phyloP scores from a whole-genome alignment of 2,888 invertebrate genomes.

The Axea sp. region DNA sequence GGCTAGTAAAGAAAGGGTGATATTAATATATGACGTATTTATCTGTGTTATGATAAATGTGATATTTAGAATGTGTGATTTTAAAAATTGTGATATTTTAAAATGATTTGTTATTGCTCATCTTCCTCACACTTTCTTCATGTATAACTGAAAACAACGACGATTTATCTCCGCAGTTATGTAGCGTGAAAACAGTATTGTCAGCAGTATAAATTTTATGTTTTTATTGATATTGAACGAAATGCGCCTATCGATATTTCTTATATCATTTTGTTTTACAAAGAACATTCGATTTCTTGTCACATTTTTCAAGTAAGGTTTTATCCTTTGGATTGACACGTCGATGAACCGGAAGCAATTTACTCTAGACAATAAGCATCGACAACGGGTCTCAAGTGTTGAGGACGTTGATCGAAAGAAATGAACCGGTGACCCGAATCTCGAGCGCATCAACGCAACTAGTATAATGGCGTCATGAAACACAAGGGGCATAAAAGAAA shows the following conservation, averaged over 20 bases:
- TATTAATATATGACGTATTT: too few species aligned
- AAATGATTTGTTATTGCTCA: too few species aligned
- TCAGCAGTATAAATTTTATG: slow-evolving; percentile 25
- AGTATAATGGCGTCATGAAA: slow-evolving; percentile 43
- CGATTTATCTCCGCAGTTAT: slow-evolving; percentile 15
- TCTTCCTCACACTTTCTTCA: too few species aligned
- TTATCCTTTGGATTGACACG: slow-evolving; percentile 49
- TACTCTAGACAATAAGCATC: slow-evolving; percentile 58
- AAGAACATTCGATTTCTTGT: slow-evolving; percentile 38
- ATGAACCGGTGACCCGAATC: slow-evolving; percentile 52
- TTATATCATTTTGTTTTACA: slow-evolving; percentile 34
- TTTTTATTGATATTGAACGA: slow-evolving; percentile 41
- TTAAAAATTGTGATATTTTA: too few species aligned
- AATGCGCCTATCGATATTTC: slow-evolving; percentile 36
- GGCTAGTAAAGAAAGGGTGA: too few species aligned
- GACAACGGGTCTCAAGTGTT: slow-evolving; percentile 52
- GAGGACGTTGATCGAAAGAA: slow-evolving; percentile 53
- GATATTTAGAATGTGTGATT: too few species aligned
- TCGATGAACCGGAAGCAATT: slow-evolving; percentile 58
- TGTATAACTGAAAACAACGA: neutral
- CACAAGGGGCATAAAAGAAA: slow-evolving; percentile 45
- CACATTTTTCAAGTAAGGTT: slow-evolving; percentile 41
- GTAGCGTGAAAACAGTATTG: slow-evolving; percentile 20
- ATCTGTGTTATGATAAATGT: too few species aligned
- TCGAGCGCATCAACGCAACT: slow-evolving; percentile 35